phyloP scores from a whole-genome alignment of 2,888 invertebrate genomes.

The Eilema caniola region DNA sequence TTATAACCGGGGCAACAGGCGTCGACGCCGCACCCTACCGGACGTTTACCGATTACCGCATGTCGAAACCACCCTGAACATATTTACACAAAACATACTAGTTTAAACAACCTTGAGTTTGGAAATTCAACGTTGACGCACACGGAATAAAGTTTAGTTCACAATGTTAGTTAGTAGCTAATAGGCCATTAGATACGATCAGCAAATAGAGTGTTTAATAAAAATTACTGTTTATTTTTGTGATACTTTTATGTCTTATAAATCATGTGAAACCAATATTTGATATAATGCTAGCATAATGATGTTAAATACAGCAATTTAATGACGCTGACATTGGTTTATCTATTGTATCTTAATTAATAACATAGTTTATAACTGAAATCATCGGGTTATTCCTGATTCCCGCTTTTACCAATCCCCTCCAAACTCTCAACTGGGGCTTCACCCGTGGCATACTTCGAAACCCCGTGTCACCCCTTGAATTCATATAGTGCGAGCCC shows the following conservation, averaged over 20 bases:
- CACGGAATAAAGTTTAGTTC: slow-evolving; percentile 12
- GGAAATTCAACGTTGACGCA: slow-evolving; percentile 25
- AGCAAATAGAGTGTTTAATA: slow-evolving; percentile 29
- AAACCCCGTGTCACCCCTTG: too few relatives aligned
- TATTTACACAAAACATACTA: slow-evolving; percentile 56
- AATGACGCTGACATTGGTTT: not conserved
- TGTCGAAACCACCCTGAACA: slow-evolving; percentile 57
- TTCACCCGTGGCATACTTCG: too few relatives aligned
- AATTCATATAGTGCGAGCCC: too few relatives aligned
- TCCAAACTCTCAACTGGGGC: too few relatives aligned
- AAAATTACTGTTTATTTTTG: slow-evolving; percentile 13
- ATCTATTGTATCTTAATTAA: too few relatives aligned
- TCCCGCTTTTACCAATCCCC: too few relatives aligned
- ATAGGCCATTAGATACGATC: slow-evolving; percentile 26
- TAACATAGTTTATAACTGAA: too few relatives aligned
- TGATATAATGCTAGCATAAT: not conserved
- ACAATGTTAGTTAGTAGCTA: not conserved
- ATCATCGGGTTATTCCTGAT: too few relatives aligned
- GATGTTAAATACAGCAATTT: not conserved
- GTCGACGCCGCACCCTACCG: slow-evolving; percentile 42
- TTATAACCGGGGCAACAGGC: slow-evolving; percentile 64
- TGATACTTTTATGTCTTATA: not conserved
- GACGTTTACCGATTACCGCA: slow-evolving; percentile 59
- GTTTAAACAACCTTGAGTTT: slow-evolving; percentile 22
- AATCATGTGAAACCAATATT: not conserved